Evolutionary conservation across 2,113 vertebrate species (phyloP).

Genomic region (Pachyramphus minor): DNA sequence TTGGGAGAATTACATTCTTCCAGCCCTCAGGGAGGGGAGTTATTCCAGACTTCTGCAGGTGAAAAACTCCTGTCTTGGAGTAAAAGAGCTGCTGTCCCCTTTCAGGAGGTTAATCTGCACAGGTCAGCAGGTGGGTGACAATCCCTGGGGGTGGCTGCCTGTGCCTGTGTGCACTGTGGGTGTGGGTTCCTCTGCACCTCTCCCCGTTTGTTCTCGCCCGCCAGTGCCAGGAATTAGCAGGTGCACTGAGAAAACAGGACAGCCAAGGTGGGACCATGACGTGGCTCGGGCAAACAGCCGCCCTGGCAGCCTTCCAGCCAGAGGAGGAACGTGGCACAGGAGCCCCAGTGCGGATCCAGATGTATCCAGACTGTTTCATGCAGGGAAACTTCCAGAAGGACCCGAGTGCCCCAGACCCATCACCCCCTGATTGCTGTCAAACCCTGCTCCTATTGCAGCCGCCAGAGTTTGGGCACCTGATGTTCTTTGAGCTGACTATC

Average conservation of each 20-base stretch:
- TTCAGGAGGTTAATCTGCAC: neutral
- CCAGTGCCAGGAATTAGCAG: neutral
- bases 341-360: neutral
- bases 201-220: fast-evolving
- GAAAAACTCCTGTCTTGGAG: neutral
- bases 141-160: fast-evolving
- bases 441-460: neutral
- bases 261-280: neutral
- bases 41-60: neutral
- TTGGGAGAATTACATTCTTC: neutral
- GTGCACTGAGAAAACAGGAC: neutral
- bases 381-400: neutral
- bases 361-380: neutral
- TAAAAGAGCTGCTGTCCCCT: neutral
- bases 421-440: fast-evolving
- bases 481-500: too few species aligned
- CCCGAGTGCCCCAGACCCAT: fast-evolving
- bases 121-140: neutral
- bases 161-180: neutral
- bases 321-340: neutral
- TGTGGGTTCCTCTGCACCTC: neutral
- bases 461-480: neutral
- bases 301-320: neutral
- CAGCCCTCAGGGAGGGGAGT: neutral
- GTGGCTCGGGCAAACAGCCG: neutral